Evolutionary conservation across 2,113 vertebrate species (phyloP).

Genomic region (cattle (Bos taurus)): ARS-UCD2.0 NC_037357.1:76894501-76895000

Average conservation of each 20-base stretch:
- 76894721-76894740: too few relatives aligned
- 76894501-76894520: background rate
- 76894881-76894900: too few relatives aligned
- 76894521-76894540: background rate
- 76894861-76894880: too few relatives aligned
- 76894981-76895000: background rate
- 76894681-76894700: too few relatives aligned
- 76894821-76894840: too few relatives aligned
- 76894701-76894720: too few relatives aligned
- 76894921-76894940: background rate
- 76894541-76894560: background rate
- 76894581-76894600: background rate
- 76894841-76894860: too few relatives aligned
- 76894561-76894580: background rate
- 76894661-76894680: background rate
- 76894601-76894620: background rate
- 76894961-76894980: background rate
- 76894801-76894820: too few relatives aligned
- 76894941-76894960: background rate
- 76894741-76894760: too few relatives aligned
- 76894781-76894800: too few relatives aligned
- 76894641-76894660: background rate
- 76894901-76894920: too few relatives aligned
- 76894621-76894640: background rate
- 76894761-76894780: too few relatives aligned